These are phyloP conservation scores for Pediacus dermestoides DNA, from an alignment of 2,888 invertebrate genomes.

Conservation along the genomic window DNA sequence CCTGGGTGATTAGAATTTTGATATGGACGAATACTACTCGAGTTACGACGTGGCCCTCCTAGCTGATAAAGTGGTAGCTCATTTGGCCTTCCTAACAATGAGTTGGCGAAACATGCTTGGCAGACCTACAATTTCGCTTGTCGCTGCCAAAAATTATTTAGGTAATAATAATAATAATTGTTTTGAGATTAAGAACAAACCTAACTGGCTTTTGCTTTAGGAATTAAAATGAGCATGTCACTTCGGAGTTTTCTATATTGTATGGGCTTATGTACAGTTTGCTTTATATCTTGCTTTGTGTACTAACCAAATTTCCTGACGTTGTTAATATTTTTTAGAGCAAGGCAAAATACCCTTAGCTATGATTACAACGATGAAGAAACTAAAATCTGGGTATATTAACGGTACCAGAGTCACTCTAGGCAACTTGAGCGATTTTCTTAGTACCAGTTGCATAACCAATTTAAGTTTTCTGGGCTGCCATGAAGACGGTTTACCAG, in stretches of 20 bases:
- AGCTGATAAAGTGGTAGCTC: slow-evolving; percentile 89
- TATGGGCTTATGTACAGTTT: too few relatives aligned
- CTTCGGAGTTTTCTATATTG: too few relatives aligned
- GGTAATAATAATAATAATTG: too few relatives aligned
- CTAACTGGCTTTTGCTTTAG: too few relatives aligned
- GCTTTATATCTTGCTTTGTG: too few relatives aligned
- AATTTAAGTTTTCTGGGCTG: slow-evolving; percentile 94
- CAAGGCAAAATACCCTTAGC: slow-evolving; percentile 88
- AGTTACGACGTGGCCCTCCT: slow-evolving; percentile 93
- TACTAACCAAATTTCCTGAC: too few relatives aligned
- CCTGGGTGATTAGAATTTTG: slow-evolving; percentile 67
- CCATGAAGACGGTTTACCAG: slow-evolving; percentile 88
- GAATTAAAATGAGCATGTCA: too few relatives aligned
- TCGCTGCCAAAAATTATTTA: slow-evolving; percentile 79
- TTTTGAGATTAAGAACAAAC: too few relatives aligned
- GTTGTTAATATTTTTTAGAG: slow-evolving; percentile 62
- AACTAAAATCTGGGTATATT: slow-evolving; percentile 96
- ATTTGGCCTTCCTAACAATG: slow-evolving; percentile 92
- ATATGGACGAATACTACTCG: slow-evolving; percentile 93
- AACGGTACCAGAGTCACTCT: slow-evolving; percentile 97
- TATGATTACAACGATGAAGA: slow-evolving; percentile 97
- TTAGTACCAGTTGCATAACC: slow-evolving; percentile 96
- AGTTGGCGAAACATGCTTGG: slow-evolving; percentile 97
- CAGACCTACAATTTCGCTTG: slow-evolving; percentile 88
- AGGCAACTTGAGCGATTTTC: slow-evolving; percentile 91